Base-by-base conservation (phyloP, 1,140 invertebrate species). In the Panonychus citri region DNA sequence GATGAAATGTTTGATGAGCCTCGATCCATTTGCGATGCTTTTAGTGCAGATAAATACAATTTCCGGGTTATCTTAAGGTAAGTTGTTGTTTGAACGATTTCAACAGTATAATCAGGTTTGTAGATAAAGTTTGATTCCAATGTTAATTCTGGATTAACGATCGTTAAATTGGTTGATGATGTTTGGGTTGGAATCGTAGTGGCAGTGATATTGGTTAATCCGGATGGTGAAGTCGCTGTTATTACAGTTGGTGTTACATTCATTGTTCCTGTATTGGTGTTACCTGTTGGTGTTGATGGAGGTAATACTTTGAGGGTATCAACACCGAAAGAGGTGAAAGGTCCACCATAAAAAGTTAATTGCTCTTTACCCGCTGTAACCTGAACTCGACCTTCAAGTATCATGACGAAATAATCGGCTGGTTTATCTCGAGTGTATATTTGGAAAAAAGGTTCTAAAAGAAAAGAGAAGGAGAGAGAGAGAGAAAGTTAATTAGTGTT, bases 301-400 rank as follows among this genome's bases (percentile, higher is more conserved):
- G 30, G 30, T 1, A 34, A 34, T 7, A 34, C 12, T 34, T 34
- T 34, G 5, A 34, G 64, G 27, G 72, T 72, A 68, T 90, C 83
- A 8, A 80, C 78, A 27, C 91, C 90, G 70, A 94, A 96, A 70
- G 82, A 91, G 0, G 85, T 88, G 70, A 96, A 96, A 4, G 90
- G 88, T 3, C 91, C 90, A 61, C 82, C 82, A 67, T 93, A 87
- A 69, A 93, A 96, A 27, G 82, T 75, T 57, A 95, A 72, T 67
- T 83, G 84, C 69, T 91, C 87, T 58, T 77, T 75, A 0, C 64
- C 80, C 78, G 21, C 76, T 76, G 26, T 87, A 71, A 17, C 83
- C 81, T 86, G 83, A 15, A 84, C 77, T 30, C 58, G 60, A 59
- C 88, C 89, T 71, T 96, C 87, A 57, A 96, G 71, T 61, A 95